phyloP scores from a whole-genome alignment of 1,140 invertebrate species.

The Dendroctonus ponderosae region DNA sequence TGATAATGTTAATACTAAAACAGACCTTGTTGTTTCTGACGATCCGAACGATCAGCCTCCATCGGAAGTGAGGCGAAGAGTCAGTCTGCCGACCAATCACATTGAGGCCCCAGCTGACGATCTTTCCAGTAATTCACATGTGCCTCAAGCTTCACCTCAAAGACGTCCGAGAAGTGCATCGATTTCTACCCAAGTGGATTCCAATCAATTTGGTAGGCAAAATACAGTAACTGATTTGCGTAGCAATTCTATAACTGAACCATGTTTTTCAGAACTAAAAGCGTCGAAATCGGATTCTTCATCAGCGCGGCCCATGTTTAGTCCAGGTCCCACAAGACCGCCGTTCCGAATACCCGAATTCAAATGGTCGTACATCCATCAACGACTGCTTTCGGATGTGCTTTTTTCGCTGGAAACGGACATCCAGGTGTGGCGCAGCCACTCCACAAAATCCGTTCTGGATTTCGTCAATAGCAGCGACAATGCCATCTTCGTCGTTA shows the following conservation, averaged over 20 bases:
- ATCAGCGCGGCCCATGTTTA: slow-evolving; percentile 78
- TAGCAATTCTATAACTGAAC: neutral
- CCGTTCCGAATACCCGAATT: slow-evolving; percentile 99
- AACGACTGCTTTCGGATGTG: slow-evolving; percentile 93
- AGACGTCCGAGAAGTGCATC: slow-evolving; percentile 72
- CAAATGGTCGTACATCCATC: slow-evolving; percentile 98
- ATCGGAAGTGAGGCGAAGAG: slow-evolving; percentile 50
- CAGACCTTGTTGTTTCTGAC: slow-evolving; percentile 43
- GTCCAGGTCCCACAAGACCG: slow-evolving; percentile 90
- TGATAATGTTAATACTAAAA: slow-evolving; percentile 53
- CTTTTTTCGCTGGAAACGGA: slow-evolving; percentile 96
- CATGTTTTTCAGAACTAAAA: slow-evolving; percentile 30
- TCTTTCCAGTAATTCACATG: slow-evolving; percentile 37
- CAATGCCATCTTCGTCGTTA: slow-evolving; percentile 98
- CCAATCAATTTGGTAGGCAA: slow-evolving; percentile 73
- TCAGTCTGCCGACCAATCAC: slow-evolving; percentile 63
- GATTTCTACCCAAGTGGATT: slow-evolving; percentile 76
- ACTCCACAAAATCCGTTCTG: slow-evolving; percentile 93
- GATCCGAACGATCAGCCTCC: slow-evolving; percentile 27
- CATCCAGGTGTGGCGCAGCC: slow-evolving; percentile 86
- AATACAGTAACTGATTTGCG: too few relatives aligned
- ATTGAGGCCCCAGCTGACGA: slow-evolving; percentile 50
- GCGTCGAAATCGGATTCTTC: slow-evolving; percentile 22
- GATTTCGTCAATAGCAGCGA: slow-evolving; percentile 98
- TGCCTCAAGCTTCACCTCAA: slow-evolving; percentile 56